Evolutionary conservation across 2,113 vertebrate species (phyloP).

Genomic region (Aythya baeri): DNA sequence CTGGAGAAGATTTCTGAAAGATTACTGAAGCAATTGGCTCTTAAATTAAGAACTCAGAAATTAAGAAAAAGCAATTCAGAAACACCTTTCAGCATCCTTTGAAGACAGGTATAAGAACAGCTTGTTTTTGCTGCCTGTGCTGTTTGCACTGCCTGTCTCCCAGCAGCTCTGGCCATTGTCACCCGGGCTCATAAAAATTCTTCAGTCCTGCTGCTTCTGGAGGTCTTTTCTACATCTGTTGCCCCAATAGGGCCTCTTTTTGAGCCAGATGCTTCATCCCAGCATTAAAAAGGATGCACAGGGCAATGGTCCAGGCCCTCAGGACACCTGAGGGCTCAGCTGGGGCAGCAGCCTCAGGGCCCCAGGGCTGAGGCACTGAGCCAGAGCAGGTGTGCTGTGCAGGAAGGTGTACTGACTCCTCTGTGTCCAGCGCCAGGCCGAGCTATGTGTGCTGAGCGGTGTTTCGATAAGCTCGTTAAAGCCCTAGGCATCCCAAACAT

Average conservation of each 20-base stretch:
- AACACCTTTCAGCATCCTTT: neutral
- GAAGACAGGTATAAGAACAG: neutral
- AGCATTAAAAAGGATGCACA: neutral
- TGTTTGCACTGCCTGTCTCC: neutral
- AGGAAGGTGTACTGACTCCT: neutral
- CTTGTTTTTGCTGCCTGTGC: neutral
- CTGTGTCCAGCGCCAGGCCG: neutral
- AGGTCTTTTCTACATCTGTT: neutral
- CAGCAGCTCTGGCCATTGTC: neutral
- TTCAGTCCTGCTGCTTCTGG: neutral
- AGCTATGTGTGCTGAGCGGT: neutral
- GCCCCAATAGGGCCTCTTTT: neutral
- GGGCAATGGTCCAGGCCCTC: neutral
- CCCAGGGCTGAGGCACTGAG: neutral
- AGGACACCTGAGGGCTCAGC: neutral
- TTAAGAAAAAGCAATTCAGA: neutral
- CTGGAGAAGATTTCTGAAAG: conserved; percentile 13
- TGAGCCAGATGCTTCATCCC: neutral
- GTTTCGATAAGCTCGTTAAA: neutral
- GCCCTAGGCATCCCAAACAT: neutral
- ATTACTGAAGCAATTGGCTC: neutral
- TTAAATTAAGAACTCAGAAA: neutral
- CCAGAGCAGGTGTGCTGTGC: rapidly evolving
- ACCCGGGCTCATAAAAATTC: neutral
- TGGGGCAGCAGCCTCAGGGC: neutral